Evolutionary conservation across 2,113 vertebrate species (phyloP), one percentile per base, ranked within the genome.

Genomic region (Serilophus lunatus): DNA sequence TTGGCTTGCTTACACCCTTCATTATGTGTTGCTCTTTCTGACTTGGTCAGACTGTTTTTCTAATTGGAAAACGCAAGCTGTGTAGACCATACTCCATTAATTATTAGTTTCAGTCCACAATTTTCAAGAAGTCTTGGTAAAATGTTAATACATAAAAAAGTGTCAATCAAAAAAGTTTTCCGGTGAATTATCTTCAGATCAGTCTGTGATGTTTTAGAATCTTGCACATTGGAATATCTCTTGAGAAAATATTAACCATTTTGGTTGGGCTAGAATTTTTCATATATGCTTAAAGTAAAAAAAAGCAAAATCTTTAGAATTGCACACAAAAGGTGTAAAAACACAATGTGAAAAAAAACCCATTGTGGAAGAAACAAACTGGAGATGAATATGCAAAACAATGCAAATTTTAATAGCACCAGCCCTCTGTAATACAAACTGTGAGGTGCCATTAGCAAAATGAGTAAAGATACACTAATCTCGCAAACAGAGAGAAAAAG

Each of bases 391-490:
- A 88, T 71, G 77, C 56, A 90, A 93, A 96, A 86, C 44, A 88
- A 81, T 22, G 5, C 51, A 92, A 78, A 86, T 88, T 83, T 83
- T 84, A 83, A 60, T 56, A 93, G 19, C 60, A 81, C 16, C 56
- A 81, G 18, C 28, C 68, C 77, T 88, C 59, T 68, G 50, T 60
- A 86, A 78, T 51, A 60, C 36, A 95, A 93, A 78, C 77, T 86
- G 64, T 83, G 60, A 97, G 44, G 26, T 82, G 31, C 65, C 61
- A 89, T 75, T 91, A 84, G 49, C 44, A 89, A 95, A 94, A 17
- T 17, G 16, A 44, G 40, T 14, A 44, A 44, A 44, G 56, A 88
- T n/a, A 66, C 35, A 60, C 53, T 47, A 75, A 56, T 60, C 25
- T 51, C 40, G 35, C n/a, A 88, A 86, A 64, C 40, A 77, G 7